Percentiles rank a stretch among this genome's conserved stretches.
phyloP scores from a whole-genome alignment of 2,888 invertebrate genomes.

The Xanthorhoe designata region DNA sequence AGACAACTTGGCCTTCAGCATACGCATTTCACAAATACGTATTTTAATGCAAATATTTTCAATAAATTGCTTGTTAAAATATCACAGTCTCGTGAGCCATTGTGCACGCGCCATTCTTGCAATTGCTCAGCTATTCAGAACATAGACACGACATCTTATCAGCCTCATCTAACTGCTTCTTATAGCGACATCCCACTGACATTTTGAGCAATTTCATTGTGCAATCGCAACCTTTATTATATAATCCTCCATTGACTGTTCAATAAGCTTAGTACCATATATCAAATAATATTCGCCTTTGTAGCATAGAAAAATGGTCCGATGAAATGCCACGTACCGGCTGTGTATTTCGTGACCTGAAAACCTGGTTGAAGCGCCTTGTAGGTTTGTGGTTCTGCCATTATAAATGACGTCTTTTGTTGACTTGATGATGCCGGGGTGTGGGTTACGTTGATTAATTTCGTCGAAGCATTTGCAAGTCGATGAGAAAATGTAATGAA shows the following conservation, averaged over 20 bases:
- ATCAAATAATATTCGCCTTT: constrained; percentile 27
- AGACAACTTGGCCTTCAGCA: background rate
- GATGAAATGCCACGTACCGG: constrained; percentile 43
- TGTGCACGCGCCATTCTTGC: constrained; percentile 27
- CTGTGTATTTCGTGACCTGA: constrained; percentile 66
- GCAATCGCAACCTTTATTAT: constrained; percentile 53
- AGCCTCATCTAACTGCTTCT: constrained; percentile 49
- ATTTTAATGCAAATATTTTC: background rate
- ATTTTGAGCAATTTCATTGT: constrained; percentile 54
- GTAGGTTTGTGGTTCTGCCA: constrained; percentile 57
- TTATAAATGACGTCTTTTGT: constrained; percentile 57
- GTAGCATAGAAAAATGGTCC: constrained; percentile 31
- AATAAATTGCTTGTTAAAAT: constrained; percentile 8
- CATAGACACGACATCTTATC: constrained; percentile 49
- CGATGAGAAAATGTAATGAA: background rate
- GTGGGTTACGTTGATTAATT: constrained; percentile 30
- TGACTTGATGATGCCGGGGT: constrained; percentile 36
- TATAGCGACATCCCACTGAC: constrained; percentile 54
- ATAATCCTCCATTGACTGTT: constrained; percentile 43
- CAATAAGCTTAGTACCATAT: constrained; percentile 32
- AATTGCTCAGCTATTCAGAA: constrained; percentile 43
- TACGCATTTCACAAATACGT: background rate
- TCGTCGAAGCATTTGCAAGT: constrained; percentile 19
- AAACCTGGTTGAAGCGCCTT: constrained; percentile 64
- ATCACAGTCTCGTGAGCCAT: constrained; percentile 8